These are phyloP conservation scores for Conchocele bisecta DNA, from an alignment of 2,888 invertebrate species.

Conservation along the genomic window DNA sequence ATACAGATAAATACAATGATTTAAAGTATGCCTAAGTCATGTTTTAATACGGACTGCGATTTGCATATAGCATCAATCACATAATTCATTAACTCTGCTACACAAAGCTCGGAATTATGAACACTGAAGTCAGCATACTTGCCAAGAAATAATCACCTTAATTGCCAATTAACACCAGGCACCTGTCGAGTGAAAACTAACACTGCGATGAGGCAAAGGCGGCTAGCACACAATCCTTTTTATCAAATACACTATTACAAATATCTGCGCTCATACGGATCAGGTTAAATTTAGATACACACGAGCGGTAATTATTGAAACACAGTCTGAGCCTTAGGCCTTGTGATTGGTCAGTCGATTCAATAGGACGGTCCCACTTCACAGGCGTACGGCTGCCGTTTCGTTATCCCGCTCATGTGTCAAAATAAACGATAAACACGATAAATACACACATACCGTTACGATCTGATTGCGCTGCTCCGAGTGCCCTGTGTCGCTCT, in stretches of 20 bases:
- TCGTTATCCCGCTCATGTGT: no score
- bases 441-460: constrained; percentile 68
- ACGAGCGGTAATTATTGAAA: constrained; percentile 52
- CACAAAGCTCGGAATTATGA: no score
- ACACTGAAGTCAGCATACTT: no score
- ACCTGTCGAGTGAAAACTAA: no score
- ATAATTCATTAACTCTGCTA: no score
- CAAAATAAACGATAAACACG: no score
- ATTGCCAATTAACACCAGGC: constrained; percentile 52
- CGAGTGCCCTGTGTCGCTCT: constrained; percentile 54
- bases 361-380: constrained; percentile 57
- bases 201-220: constrained; percentile 36
- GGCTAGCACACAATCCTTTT: constrained; percentile 19
- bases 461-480: constrained; percentile 73
- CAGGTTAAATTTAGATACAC: constrained; percentile 60
- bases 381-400: no score
- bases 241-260: constrained; percentile 45
- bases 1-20: no score
- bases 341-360: constrained; percentile 48
- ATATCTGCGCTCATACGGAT: constrained; percentile 49
- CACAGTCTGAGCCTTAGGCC: constrained; percentile 32
- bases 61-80: no score
- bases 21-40: no score
- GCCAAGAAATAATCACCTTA: constrained; percentile 38
- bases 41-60: no score